Evolutionary conservation across 2,797 vertebrate genomes (phyloP).

Genomic region (Rhinophrynus dorsalis): DNA sequence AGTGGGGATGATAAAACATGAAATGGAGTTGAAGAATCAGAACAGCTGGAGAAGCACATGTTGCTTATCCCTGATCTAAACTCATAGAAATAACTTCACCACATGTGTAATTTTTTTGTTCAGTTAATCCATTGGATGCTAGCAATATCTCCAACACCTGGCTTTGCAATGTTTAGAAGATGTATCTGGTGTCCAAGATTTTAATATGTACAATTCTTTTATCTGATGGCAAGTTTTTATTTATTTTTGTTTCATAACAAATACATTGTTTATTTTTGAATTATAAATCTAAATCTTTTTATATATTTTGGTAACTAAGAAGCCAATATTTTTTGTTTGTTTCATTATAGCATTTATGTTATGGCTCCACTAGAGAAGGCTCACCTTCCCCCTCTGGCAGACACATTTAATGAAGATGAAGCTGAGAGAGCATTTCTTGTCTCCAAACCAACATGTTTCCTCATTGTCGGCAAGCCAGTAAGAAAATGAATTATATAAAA

Average conservation of each 20-base stretch:
- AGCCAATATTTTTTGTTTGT: constrained; percentile 6
- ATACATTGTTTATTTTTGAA: too few species aligned
- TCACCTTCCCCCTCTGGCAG: constrained; percentile 60
- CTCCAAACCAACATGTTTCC: constrained; percentile 84
- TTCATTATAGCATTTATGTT: constrained; percentile 44
- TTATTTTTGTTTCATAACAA: background rate
- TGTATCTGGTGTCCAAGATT: background rate
- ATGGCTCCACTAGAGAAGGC: constrained; percentile 61
- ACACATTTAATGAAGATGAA: constrained; percentile 85
- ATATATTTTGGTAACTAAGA: too few species aligned
- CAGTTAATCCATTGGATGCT: background rate
- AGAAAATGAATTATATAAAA: constrained; percentile 50
- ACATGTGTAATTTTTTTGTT: background rate
- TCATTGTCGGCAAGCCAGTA: constrained; percentile 91
- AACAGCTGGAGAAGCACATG: background rate
- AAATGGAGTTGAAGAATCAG: too few species aligned
- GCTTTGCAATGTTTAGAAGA: too few species aligned
- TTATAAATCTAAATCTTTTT: too few species aligned
- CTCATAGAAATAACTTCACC: background rate
- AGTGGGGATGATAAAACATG: background rate
- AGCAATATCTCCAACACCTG: background rate
- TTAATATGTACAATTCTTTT: background rate
- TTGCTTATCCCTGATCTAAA: background rate
- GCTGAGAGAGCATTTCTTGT: constrained; percentile 73
- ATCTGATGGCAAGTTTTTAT: background rate